Evolutionary conservation across 2,888 invertebrate species (phyloP).

Genomic region (Plagiodera versicolora): DNA sequence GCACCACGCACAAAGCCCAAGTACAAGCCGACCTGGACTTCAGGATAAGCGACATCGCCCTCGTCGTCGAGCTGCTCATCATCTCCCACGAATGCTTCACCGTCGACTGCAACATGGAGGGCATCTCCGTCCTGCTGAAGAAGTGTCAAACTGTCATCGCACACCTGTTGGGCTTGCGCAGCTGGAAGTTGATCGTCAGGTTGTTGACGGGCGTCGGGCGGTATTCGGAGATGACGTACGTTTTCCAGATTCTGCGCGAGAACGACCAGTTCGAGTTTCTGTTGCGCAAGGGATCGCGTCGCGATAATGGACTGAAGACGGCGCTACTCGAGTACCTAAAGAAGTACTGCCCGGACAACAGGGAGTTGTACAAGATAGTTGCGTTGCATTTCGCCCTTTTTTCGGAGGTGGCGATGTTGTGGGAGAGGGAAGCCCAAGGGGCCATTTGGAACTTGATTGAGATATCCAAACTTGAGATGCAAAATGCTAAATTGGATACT

Average conservation of each 20-base stretch:
- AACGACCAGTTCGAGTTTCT: conserved; percentile 87
- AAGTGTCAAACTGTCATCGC: conserved; percentile 69
- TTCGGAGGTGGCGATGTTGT: conserved; percentile 79
- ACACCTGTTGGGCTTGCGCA: conserved; percentile 65
- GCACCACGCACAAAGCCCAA: conserved; percentile 53
- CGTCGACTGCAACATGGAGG: conserved; percentile 88
- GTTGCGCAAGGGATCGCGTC: conserved; percentile 70
- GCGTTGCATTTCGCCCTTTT: conserved; percentile 86
- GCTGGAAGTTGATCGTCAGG: conserved; percentile 81
- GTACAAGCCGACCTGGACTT: conserved; percentile 43
- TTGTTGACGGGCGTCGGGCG: conserved; percentile 81
- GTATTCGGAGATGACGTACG: conserved; percentile 87
- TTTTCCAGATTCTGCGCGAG: conserved; percentile 81
- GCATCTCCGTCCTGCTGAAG: conserved; percentile 75
- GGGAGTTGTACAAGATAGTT: conserved; percentile 78
- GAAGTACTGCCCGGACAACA: conserved; percentile 74
- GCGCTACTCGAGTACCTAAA: conserved; percentile 61
- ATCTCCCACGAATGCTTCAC: conserved; percentile 85
- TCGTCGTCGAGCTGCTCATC: conserved; percentile 77
- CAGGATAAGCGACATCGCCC: conserved; percentile 50
- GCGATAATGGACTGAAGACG: conserved; percentile 56
- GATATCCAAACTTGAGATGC: conserved; percentile 52
- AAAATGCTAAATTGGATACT: conserved; percentile 47
- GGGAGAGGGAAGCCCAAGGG: conserved; percentile 71
- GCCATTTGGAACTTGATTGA: conserved; percentile 49